Evolutionary conservation across 1,140 invertebrate species (phyloP), one percentile per base, ranked within the genome.

Genomic region (Drosophila persimilis): DNA sequence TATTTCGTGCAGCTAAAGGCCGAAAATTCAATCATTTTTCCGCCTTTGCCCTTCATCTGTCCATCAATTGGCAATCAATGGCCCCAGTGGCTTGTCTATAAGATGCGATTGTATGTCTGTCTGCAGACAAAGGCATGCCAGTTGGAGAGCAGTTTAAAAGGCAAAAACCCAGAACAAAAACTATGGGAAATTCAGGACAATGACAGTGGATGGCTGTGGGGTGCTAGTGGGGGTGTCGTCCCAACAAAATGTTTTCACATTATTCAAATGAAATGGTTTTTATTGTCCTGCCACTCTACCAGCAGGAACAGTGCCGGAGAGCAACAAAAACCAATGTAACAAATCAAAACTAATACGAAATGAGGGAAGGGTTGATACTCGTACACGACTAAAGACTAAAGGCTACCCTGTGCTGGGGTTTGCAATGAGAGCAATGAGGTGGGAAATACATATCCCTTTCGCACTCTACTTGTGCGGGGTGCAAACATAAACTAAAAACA

Each of bases 201-300:
- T 51, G 61, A 22, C 67, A 71, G 17, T 17, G 46, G 41, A 1
- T 17, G 17, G 17, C 17, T 17, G 29, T 17, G 13, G 6, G 29
- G 6, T 9, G 17, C n/a, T 11, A 15, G 11, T 15, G 17, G 6
- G 17, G 17, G 24, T 6, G n/a, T 15, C 35, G 9, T 44, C 15
- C 26, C 64, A 76, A 64, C 76, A 79, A 73, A 85, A 83, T 83
- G 80, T 85, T 83, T 83, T 76, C 66, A 75, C 80, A 83, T 83
- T 83, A 83, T 85, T 83, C 76, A 83, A 83, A 83, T 83, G 76
- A 83, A 83, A 83, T 80, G 76, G 80, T 85, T 78, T 80, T 85
- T 76, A 80, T 83, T 80, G 76, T 84, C 11, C 80, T 75, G 64
- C 47, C 20, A 20, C 20, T 20, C 20, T 20, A 20, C 20, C 20